A percentile compares a stretch with the other conserved stretches of the same genome.
Evolutionary conservation across 2,888 invertebrate species (phyloP).

Genomic region (Rotaria socialis): DNA sequence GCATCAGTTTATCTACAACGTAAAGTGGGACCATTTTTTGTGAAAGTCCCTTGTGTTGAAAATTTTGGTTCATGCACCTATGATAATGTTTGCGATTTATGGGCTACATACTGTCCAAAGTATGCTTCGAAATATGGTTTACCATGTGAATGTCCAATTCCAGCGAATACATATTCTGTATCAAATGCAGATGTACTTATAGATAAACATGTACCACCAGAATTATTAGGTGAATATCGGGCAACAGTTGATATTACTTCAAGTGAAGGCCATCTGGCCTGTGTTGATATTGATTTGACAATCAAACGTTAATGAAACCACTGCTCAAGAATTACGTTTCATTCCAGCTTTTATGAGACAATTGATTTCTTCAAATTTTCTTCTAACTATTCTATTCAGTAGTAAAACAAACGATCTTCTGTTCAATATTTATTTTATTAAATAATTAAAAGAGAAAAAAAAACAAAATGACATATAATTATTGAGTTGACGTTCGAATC

Average conservation of each 20-base stretch:
- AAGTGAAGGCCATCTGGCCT: constrained; percentile 38
- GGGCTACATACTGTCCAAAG: neutral
- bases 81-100: constrained; percentile 37
- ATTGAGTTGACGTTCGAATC: neutral
- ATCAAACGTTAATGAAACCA: neutral
- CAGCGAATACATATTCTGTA: constrained; percentile 26
- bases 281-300: constrained; percentile 40
- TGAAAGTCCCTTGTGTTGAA: constrained; percentile 47
- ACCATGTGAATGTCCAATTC: constrained; percentile 45
- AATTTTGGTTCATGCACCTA: constrained; percentile 44
- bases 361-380: neutral
- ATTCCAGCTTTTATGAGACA: neutral
- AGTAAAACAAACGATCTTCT: neutral
- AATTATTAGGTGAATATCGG: constrained; percentile 16
- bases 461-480: neutral
- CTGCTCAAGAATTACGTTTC: neutral
- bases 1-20: constrained; percentile 33
- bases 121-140: constrained; percentile 36
- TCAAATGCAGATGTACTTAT: neutral
- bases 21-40: constrained; percentile 45
- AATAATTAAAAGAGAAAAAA: neutral
- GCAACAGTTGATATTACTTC: neutral
- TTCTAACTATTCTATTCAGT: too few species aligned
- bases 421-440: neutral
- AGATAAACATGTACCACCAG: neutral